These are phyloP conservation scores for Enteromius treurensis DNA, from an alignment of 2,797 vertebrate species.

Conservation along the genomic window DNA sequence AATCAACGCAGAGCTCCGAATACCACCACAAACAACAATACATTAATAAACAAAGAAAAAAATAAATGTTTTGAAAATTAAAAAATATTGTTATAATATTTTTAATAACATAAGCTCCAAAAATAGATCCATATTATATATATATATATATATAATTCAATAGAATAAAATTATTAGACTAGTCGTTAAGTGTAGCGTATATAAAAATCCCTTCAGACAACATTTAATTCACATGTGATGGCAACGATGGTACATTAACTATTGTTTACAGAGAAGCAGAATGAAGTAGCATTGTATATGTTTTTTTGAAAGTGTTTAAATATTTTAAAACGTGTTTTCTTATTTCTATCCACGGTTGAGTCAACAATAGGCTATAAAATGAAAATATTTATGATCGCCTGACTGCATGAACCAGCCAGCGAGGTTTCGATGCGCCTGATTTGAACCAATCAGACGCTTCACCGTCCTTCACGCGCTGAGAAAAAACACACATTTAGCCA, in stretches of 20 bases:
- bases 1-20: not conserved
- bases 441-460: conserved; percentile 39
- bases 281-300: not conserved
- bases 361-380: conserved; percentile 26
- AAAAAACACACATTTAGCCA: not conserved
- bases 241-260: not conserved
- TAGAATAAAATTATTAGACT: not conserved
- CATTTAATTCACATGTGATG: not conserved
- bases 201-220: not conserved
- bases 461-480: conserved; percentile 28
- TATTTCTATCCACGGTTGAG: not conserved
- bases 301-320: not conserved
- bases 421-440: conserved; percentile 4
- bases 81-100: not conserved
- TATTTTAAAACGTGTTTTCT: not conserved
- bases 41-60: not conserved
- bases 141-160: not conserved
- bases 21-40: conserved; percentile 1
- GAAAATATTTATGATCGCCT: conserved; percentile 36
- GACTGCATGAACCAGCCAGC: conserved; percentile 12
- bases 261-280: not conserved
- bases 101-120: not conserved
- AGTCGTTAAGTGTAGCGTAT: too few relatives aligned
- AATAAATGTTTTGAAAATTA: not conserved
- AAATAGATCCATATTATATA: not conserved